A percentile compares a stretch with the other conserved stretches of the same genome.
These are phyloP conservation scores for Epinephelus moara DNA, from an alignment of 2,113 vertebrate genomes.

Conservation along the genomic window DNA sequence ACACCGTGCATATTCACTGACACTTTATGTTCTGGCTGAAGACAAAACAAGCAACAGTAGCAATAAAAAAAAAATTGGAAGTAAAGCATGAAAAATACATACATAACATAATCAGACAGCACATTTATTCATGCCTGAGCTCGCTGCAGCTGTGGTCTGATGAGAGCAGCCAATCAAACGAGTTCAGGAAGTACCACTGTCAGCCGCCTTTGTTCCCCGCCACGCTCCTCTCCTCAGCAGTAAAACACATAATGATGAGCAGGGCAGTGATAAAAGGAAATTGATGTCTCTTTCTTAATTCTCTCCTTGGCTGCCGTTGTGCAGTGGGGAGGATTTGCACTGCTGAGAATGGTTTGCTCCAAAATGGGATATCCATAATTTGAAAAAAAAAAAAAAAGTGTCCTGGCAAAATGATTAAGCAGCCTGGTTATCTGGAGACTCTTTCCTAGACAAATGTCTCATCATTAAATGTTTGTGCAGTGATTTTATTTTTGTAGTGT, in stretches of 20 bases:
- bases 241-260: constrained; percentile 73
- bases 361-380: constrained; percentile 27
- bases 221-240: constrained; percentile 61
- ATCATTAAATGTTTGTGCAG: neutral
- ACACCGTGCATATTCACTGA: neutral
- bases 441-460: neutral
- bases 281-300: constrained; percentile 66
- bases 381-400: neutral
- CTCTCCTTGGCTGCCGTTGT: constrained; percentile 25
- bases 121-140: constrained; percentile 61
- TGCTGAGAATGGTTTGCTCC: constrained; percentile 8
- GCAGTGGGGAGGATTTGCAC: constrained; percentile 11
- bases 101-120: constrained; percentile 41
- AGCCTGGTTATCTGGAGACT: neutral
- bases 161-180: constrained; percentile 71
- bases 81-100: constrained; percentile 17
- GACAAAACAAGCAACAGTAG: neutral
- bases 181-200: constrained; percentile 70
- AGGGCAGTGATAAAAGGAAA: constrained; percentile 74
- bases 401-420: neutral
- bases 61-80: neutral
- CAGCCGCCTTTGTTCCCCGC: constrained; percentile 72
- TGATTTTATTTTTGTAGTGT: neutral
- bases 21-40: constrained; percentile 7
- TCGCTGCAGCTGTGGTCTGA: constrained; percentile 76